These are phyloP conservation scores for Sebastes aleutianus DNA, from an alignment of 2,797 vertebrate species.

Conservation along the genomic window DNA sequence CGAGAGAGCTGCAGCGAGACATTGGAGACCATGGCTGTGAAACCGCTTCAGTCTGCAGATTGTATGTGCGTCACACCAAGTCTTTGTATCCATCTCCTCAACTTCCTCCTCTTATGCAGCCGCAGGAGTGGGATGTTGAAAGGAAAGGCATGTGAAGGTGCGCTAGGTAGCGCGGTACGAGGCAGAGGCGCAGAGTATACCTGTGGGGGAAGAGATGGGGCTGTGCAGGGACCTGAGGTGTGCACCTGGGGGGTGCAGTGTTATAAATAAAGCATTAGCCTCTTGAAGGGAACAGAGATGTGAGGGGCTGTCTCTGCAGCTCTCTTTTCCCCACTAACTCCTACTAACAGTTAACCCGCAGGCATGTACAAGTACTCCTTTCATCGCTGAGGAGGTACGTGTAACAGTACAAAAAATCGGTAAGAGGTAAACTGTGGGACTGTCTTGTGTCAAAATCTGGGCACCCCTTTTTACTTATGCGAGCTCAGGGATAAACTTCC, in stretches of 20 bases:
- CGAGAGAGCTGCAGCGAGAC: constrained; percentile 76
- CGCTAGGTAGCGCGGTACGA: constrained; percentile 67
- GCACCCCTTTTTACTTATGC: constrained; percentile 4
- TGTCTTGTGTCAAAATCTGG: constrained; percentile 43
- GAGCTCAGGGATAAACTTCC: constrained; percentile 18
- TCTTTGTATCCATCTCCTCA: constrained; percentile 74
- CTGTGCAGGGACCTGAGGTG: constrained; percentile 78
- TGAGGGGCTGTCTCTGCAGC: constrained; percentile 76
- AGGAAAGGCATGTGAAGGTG: constrained; percentile 79
- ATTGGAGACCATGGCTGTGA: constrained; percentile 76
- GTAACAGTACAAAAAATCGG: constrained; percentile 57
- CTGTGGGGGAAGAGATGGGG: constrained; percentile 75
- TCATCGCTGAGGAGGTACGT: constrained; percentile 71
- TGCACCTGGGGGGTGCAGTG: constrained; percentile 78
- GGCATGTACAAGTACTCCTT: constrained; percentile 75
- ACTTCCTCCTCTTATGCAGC: constrained; percentile 73
- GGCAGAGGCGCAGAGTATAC: constrained; percentile 70
- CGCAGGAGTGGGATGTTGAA: constrained; percentile 81
- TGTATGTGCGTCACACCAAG: constrained; percentile 71
- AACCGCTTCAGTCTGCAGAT: constrained; percentile 81
- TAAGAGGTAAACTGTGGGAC: constrained; percentile 58
- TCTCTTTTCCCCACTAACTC: constrained; percentile 73
- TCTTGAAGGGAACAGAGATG: constrained; percentile 81
- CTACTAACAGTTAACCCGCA: constrained; percentile 78
- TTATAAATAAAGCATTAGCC: constrained; percentile 87